Evolutionary conservation across 2,888 invertebrate genomes (phyloP).

Genomic region (Belgica antarctica): DNA sequence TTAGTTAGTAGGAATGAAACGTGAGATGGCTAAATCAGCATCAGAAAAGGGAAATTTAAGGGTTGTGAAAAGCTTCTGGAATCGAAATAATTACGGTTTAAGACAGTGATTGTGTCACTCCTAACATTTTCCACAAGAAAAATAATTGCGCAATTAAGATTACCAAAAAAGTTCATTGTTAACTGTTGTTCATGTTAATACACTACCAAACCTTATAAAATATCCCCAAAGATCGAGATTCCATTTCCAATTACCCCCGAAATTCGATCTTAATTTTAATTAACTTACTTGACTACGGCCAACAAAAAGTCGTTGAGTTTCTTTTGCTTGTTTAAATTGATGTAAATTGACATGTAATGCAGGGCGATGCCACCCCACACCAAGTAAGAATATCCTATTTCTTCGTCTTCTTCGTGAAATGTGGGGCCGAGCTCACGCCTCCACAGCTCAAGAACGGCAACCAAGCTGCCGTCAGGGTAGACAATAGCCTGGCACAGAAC

Average conservation of each 20-base stretch:
- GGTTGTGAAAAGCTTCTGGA: too few relatives aligned
- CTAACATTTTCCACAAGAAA: too few relatives aligned
- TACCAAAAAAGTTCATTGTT: too few relatives aligned
- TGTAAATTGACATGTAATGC: constrained; percentile 67
- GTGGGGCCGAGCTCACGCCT: constrained; percentile 56
- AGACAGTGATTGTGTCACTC: too few relatives aligned
- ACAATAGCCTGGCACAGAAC: constrained; percentile 64
- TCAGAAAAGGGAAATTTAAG: too few relatives aligned
- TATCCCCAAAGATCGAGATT: too few relatives aligned
- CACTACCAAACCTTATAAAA: too few relatives aligned
- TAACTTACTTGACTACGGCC: constrained; percentile 73
- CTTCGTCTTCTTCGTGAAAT: constrained; percentile 68
- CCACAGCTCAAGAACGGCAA: constrained; percentile 69
- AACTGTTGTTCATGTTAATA: too few relatives aligned
- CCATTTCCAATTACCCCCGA: too few relatives aligned
- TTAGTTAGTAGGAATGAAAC: neutral
- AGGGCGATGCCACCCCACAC: constrained; percentile 70
- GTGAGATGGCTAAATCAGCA: too few relatives aligned
- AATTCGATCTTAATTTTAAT: neutral
- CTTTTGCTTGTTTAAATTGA: constrained; percentile 68
- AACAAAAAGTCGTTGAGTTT: constrained; percentile 74
- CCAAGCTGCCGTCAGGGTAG: constrained; percentile 57
- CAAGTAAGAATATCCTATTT: constrained; percentile 64
- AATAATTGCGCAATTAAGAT: too few relatives aligned
- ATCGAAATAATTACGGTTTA: too few relatives aligned